Evolutionary conservation across 2,888 invertebrate species (phyloP), one percentile per base, ranked within the genome.

Genomic region (Vanessa cardui): DNA sequence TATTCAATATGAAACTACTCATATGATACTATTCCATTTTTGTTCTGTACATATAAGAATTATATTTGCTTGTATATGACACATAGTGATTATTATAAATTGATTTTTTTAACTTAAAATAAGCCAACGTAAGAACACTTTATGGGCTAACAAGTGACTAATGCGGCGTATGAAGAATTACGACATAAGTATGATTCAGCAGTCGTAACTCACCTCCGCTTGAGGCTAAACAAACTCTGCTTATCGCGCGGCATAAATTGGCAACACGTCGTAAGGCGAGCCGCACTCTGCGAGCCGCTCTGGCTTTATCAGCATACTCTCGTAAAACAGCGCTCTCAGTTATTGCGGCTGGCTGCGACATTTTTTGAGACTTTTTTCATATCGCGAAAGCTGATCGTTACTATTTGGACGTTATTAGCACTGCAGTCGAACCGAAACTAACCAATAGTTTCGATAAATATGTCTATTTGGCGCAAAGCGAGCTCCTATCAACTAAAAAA

Each of bases 171-270:
- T 78, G 76, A 78, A 79, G 75, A 80, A 75, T 80, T 79, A 80
- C 79, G 74, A 79, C 82, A 82, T 80, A 80, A 82, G 39, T 70
- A 63, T 66, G 86, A 83, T 84, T 86, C 84, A 82, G 80, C 82
- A 80, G 77, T 82, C 81, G 83, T 86, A 85, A 87, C 84, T 84
- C 84, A 83, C 83, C 81, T 83, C 80, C 78, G 83, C 85, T 85
- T 80, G 80, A 81, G 84, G 88, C 87, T 84, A 89, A 90, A 90
- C 90, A 89, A 90, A 89, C 87, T 89, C 84, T 81, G 91, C 90
- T 92, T 92, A 92, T 92, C 92, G 89, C 85, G 79, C 80, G 81
- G 87, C 86, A 92, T 91, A 92, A 92, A 91, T 92, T 92, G 91
- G 90, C 91, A 87, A 89, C 92, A 89, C 89, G 87, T 91, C 92